A percentile compares a stretch with the other conserved stretches of the same genome.
Evolutionary conservation across 2,888 invertebrate species (phyloP).

Genomic region (Sussaba pulchella): DNA sequence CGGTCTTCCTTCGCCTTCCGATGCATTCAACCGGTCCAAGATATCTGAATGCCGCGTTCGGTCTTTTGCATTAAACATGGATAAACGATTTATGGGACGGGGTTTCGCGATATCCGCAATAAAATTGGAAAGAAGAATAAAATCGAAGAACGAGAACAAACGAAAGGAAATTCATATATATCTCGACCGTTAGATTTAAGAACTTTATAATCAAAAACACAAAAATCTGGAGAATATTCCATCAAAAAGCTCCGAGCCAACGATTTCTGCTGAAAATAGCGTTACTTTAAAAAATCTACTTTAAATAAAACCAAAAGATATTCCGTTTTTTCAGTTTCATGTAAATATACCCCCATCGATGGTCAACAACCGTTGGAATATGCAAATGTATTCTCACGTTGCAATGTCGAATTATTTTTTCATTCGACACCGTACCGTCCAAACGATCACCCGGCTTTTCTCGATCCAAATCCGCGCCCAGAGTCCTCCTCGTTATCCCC

Average conservation of each 20-base stretch:
- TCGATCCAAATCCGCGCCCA: slow-evolving; percentile 46
- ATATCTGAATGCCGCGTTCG: slow-evolving; percentile 69
- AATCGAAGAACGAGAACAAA: slow-evolving; percentile 13
- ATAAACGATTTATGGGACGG: slow-evolving; percentile 81
- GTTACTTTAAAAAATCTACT: no score
- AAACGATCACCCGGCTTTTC: slow-evolving; percentile 19
- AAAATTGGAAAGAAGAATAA: slow-evolving; percentile 45
- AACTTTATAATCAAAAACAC: not conserved
- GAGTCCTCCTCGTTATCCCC: slow-evolving; percentile 49
- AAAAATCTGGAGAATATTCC: not conserved
- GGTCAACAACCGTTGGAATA: not conserved
- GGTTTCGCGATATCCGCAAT: slow-evolving; percentile 29
- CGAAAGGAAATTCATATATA: not conserved
- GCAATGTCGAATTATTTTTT: not conserved
- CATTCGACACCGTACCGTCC: not conserved
- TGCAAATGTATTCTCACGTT: slow-evolving; percentile 8
- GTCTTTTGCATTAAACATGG: slow-evolving; percentile 81
- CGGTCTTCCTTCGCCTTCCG: slow-evolving; percentile 59
- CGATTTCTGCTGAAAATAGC: not conserved
- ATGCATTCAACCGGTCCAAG: slow-evolving; percentile 64
- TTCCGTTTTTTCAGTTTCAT: no score
- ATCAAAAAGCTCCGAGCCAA: not conserved
- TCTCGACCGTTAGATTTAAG: slow-evolving; percentile 7
- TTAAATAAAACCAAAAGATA: not conserved
- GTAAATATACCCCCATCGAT: not conserved